A percentile compares a stretch with the other conserved stretches of the same genome.
These are phyloP conservation scores for Tenthredo notha DNA, from an alignment of 2,888 invertebrate genomes.

Conservation along the genomic window DNA sequence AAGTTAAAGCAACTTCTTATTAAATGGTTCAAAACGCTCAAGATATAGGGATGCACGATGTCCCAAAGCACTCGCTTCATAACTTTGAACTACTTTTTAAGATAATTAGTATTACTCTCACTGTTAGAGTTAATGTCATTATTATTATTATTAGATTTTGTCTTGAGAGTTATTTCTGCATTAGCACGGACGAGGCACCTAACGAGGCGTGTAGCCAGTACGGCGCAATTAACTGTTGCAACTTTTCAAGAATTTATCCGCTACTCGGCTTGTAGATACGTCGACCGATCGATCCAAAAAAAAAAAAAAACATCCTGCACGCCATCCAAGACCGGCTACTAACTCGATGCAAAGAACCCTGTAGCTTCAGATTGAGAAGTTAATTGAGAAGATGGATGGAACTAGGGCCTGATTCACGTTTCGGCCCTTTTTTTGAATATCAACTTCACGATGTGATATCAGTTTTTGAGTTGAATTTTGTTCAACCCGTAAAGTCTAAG, in stretches of 20 bases:
- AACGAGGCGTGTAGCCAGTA: slow-evolving; percentile 35
- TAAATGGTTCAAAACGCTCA: not conserved
- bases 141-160: slow-evolving; percentile 11
- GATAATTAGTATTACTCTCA: not conserved
- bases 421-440: not conserved
- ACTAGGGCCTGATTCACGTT: not conserved
- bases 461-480: not conserved
- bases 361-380: slow-evolving; percentile 26
- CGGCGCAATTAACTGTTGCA: slow-evolving; percentile 49
- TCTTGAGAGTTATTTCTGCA: slow-evolving; percentile 38
- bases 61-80: not conserved
- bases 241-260: slow-evolving; percentile 46
- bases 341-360: slow-evolving; percentile 28
- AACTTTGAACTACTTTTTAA: not conserved
- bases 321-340: slow-evolving; percentile 30
- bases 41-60: slow-evolving; percentile 5
- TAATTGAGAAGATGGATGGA: slow-evolving; percentile 13
- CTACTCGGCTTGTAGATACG: slow-evolving; percentile 42
- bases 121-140: not conserved
- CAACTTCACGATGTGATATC: not conserved
- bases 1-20: not conserved
- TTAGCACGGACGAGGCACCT: slow-evolving; percentile 25
- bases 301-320: slow-evolving; percentile 16
- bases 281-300: slow-evolving; percentile 38
- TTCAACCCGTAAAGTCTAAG: not conserved